Conservation (phyloP, 1,140 invertebrate genomes). For the Drosophila repletoides region DNA sequence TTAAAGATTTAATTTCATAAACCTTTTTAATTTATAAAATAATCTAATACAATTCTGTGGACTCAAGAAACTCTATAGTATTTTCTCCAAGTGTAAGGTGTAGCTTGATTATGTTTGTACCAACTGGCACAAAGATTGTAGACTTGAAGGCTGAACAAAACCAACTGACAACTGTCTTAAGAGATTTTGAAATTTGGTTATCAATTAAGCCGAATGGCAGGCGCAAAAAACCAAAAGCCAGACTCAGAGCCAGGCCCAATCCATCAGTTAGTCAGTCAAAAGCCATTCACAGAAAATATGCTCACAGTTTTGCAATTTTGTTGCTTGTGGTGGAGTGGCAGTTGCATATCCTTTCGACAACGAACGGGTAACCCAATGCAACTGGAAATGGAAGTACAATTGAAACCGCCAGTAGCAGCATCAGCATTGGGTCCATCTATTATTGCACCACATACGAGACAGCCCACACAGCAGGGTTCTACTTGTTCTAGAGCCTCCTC, state of each 20-base stretch:
- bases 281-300: background rate
- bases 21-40: too few species aligned
- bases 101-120: too few species aligned
- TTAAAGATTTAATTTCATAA: too few species aligned
- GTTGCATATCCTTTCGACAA: constrained; percentile 3
- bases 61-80: too few species aligned
- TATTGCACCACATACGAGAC: background rate
- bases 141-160: too few species aligned
- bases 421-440: background rate
- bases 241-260: background rate
- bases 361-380: background rate
- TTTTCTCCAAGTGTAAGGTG: too few species aligned
- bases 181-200: too few species aligned
- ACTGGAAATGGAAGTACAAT: background rate
- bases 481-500: background rate
- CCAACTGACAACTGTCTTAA: constrained; percentile 25
- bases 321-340: constrained; percentile 26
- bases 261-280: constrained; percentile 3
- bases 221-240: too few species aligned
- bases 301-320: constrained; percentile 5
- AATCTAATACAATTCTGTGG: too few species aligned
- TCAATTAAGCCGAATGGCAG: too few species aligned
- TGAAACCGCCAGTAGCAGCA: background rate
- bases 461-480: background rate
- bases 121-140: too few species aligned